Conservation (phyloP, 2,797 vertebrate genomes). For the Anguilla megastoma region DNA sequence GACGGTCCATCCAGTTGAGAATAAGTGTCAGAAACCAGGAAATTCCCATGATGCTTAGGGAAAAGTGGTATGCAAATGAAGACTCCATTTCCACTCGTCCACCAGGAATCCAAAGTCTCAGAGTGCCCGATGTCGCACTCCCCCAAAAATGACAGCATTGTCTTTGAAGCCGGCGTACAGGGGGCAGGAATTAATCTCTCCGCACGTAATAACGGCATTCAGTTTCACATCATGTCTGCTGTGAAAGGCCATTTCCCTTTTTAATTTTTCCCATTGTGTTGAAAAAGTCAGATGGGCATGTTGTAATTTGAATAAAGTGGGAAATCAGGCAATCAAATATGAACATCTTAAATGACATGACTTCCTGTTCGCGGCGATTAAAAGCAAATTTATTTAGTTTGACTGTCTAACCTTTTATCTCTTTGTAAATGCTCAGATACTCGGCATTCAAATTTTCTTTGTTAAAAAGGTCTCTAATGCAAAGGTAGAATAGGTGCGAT, state of each 20-base stretch:
- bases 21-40: constrained; percentile 19
- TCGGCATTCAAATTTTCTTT: constrained; percentile 71
- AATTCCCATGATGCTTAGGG: constrained; percentile 39
- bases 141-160: constrained; percentile 57
- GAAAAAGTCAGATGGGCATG: constrained; percentile 81
- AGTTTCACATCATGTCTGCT: constrained; percentile 73
- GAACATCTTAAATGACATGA: constrained; percentile 78
- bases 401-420: constrained; percentile 77
- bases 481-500: constrained; percentile 68
- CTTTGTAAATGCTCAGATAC: constrained; percentile 75
- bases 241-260: constrained; percentile 80
- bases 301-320: constrained; percentile 83
- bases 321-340: constrained; percentile 81
- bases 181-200: constrained; percentile 77
- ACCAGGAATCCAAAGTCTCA: constrained; percentile 56
- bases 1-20: constrained; percentile 17
- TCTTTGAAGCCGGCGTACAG: constrained; percentile 64
- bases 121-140: constrained; percentile 53
- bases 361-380: constrained; percentile 79
- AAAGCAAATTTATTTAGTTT: constrained; percentile 82
- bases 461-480: constrained; percentile 46
- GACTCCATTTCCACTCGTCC: constrained; percentile 49
- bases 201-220: constrained; percentile 76
- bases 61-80: constrained; percentile 50
- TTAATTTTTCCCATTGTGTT: constrained; percentile 79